Base-by-base conservation (phyloP, 1,140 invertebrate genomes). In the Drosophila lacertosa region DNA sequence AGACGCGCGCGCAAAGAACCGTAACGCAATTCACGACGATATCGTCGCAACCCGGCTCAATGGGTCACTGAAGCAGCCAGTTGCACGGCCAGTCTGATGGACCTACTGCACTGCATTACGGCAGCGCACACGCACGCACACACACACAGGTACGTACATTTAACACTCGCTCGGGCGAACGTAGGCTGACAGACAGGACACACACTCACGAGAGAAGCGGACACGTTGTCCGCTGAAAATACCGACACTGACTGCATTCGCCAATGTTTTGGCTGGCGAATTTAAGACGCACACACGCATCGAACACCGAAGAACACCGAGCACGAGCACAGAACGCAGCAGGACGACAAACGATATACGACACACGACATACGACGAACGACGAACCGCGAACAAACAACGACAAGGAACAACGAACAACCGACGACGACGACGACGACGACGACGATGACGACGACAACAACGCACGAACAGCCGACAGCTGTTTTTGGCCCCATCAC, bases 241-340 rank as follows among this genome's bases (percentile, higher is more conserved):
- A 74, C 81, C 81, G 81, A 86, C 77, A 76, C 70, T 68, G 83
- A 84, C 81, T 84, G 81, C 81, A 84, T 74, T 75, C 72, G 65
- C 47, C 40, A 42, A 70, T 81, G 74, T 76, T 84, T 69, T 68
- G 67, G 51, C 69, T 63, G 13, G 66, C 58, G 62, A 78, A 77
- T 83, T 79, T 75, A 81, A 79, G 72, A 65, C 48, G 55, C 71
- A 62, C 53, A 72, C 66, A 53, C 53, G 57, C 59, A 58, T 24
- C 39, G 59, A 24, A 13, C 35, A 15, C n/a, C n/a, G n/a, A n/a
- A n/a, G n/a, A n/a, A n/a, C n/a, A n/a, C n/a, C n/a, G 51, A 64
- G 32, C 58, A 53, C 24, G 24, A 26, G 32, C 54, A 33, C 9
- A 11, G 42, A n/a, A 42, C 57, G 39, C 60, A 53, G 47, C 15